These are phyloP conservation scores for Pteruthius melanotis DNA, from an alignment of 2,113 vertebrate species.

Conservation along the genomic window DNA sequence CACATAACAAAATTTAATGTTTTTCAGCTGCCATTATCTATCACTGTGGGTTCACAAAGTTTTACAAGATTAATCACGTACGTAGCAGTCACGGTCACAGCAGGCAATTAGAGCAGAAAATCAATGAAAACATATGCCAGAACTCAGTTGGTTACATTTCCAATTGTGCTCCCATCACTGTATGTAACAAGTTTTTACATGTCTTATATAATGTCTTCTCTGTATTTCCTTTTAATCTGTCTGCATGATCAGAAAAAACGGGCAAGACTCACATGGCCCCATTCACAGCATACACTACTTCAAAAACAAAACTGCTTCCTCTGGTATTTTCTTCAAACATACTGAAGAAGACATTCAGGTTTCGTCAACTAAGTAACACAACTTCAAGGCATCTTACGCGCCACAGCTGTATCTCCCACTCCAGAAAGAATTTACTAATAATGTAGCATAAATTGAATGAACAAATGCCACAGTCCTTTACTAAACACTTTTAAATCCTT, in stretches of 20 bases:
- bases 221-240: neutral
- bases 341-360: neutral
- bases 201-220: neutral
- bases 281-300: neutral
- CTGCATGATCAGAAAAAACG: neutral
- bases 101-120: slow-evolving; percentile 60
- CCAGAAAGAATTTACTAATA: neutral
- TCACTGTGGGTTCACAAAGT: neutral
- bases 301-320: neutral
- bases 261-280: neutral
- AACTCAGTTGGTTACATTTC: neutral
- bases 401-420: neutral
- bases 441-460: neutral
- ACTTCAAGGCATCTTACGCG: neutral
- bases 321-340: neutral
- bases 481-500: neutral
- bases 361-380: neutral
- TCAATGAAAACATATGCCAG: slow-evolving; percentile 40
- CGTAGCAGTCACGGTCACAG: neutral
- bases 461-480: neutral
- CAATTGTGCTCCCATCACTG: neutral
- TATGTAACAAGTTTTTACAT: neutral
- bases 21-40: neutral
- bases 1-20: neutral
- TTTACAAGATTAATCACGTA: neutral